Conservation (phyloP, 2,888 invertebrate genomes). For the Stenchaetothrips biformis region DNA sequence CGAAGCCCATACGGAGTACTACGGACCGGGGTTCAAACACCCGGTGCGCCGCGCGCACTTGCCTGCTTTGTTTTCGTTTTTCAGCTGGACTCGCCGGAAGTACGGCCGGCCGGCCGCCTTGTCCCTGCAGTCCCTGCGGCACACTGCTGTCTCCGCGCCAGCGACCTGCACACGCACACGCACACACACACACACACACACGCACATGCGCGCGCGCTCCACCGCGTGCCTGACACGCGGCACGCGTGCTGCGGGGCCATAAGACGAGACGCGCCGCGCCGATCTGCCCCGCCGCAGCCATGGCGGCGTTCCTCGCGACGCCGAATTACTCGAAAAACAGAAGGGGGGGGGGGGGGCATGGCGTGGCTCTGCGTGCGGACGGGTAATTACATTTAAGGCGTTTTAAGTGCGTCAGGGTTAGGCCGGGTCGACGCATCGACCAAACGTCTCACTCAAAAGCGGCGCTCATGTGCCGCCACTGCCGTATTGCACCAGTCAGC, state of each 20-base stretch:
- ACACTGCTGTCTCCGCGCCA: not conserved
- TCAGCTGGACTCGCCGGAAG: not conserved
- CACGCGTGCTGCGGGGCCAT: not conserved
- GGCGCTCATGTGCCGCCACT: too few relatives aligned
- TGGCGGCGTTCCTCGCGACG: not conserved
- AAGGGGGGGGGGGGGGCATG: not conserved
- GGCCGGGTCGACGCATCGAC: not conserved
- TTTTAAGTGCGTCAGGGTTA: not conserved
- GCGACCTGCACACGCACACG: not conserved
- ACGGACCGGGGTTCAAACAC: too few relatives aligned
- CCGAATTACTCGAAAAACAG: not conserved
- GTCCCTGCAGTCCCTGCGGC: not conserved
- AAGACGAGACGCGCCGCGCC: not conserved
- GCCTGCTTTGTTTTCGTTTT: not conserved
- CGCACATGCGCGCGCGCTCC: not conserved
- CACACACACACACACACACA: constrained; percentile 5
- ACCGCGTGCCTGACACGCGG: constrained; percentile 3
- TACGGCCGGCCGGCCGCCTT: not conserved
- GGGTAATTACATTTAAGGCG: not conserved
- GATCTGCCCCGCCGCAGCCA: not conserved
- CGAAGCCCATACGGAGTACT: too few relatives aligned
- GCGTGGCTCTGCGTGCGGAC: not conserved
- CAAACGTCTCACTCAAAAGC: not conserved
- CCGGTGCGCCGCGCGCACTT: too few relatives aligned
- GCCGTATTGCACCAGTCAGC: too few relatives aligned